These are phyloP conservation scores for Ostrea denselamellosa DNA, from an alignment of 1,140 invertebrate species.

Conservation along the genomic window DNA sequence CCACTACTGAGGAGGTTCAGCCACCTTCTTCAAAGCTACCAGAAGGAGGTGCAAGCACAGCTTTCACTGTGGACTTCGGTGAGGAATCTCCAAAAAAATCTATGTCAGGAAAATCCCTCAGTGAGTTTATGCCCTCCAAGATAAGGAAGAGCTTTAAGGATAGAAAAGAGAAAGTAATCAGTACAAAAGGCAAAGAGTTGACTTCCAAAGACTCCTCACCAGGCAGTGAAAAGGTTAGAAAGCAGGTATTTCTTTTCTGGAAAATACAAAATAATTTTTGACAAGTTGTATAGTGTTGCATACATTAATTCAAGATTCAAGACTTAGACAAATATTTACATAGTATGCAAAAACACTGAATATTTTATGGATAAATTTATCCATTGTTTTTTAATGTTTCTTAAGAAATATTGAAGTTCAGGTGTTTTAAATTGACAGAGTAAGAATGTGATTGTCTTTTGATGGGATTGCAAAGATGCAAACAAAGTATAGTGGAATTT, in stretches of 20 bases:
- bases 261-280: background rate
- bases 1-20: background rate
- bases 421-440: background rate
- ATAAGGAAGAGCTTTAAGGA: slow-evolving; percentile 68
- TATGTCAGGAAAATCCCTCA: slow-evolving; percentile 75
- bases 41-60: slow-evolving; percentile 67
- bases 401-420: background rate
- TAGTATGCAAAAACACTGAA: background rate
- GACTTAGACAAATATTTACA: background rate
- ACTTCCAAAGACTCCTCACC: slow-evolving; percentile 50
- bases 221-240: slow-evolving; percentile 38
- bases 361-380: background rate
- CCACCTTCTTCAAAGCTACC: slow-evolving; percentile 22
- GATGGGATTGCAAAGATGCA: background rate
- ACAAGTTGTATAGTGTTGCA: background rate
- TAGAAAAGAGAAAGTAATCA: slow-evolving; percentile 51
- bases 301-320: background rate
- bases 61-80: slow-evolving; percentile 80
- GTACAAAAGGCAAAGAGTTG: slow-evolving; percentile 43
- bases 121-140: slow-evolving; percentile 79
- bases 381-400: background rate
- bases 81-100: slow-evolving; percentile 67
- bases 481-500: background rate
- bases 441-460: background rate
- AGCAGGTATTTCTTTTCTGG: background rate